Evolutionary conservation across 2,113 vertebrate species (phyloP).

Genomic region (Amazona guildingii): DNA sequence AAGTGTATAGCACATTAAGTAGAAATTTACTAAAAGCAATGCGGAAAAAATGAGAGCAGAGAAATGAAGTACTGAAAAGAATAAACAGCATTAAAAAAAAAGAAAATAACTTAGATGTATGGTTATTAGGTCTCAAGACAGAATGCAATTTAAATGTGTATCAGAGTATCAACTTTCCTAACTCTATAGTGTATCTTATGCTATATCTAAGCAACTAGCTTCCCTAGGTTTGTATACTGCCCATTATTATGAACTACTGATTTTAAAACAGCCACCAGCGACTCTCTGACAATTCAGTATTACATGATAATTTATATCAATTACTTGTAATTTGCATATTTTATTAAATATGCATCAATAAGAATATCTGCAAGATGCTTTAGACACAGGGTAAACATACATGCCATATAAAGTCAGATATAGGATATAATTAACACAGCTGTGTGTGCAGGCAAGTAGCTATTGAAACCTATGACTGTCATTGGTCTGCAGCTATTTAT

Average conservation of each 20-base stretch:
- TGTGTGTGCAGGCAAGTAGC: background rate
- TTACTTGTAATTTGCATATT: background rate
- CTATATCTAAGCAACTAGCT: background rate
- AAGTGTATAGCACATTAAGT: background rate
- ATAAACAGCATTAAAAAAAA: background rate
- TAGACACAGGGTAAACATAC: background rate
- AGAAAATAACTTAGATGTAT: background rate
- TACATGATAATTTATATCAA: background rate
- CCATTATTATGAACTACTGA: background rate
- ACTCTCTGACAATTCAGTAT: background rate
- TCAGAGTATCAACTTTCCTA: background rate
- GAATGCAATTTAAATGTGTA: background rate
- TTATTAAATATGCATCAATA: background rate
- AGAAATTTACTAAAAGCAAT: background rate
- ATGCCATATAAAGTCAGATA: background rate
- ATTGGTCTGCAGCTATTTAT: background rate
- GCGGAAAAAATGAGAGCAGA: background rate
- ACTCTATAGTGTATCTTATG: background rate
- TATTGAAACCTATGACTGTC: background rate
- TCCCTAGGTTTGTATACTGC: background rate
- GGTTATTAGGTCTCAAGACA: background rate
- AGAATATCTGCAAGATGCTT: background rate
- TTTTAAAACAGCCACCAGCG: background rate
- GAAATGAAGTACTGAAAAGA: background rate
- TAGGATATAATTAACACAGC: background rate